Base-by-base conservation (phyloP, 1,140 invertebrate genomes). In the Theocolax elegans region DNA sequence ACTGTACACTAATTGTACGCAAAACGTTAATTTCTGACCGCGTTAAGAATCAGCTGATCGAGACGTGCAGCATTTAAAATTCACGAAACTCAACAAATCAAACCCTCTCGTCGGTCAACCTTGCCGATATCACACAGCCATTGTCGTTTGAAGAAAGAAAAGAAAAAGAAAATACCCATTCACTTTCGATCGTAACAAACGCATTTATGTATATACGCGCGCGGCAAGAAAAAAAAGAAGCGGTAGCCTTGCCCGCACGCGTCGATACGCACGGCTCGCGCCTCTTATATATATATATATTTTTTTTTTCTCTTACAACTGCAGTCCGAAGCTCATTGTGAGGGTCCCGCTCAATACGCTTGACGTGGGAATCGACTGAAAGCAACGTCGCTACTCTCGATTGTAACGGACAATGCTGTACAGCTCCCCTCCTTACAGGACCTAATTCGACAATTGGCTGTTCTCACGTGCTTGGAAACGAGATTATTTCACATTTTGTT, bases 381-480 rank as follows among this genome's bases (percentile, higher is more conserved):
- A 6, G 12, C 38, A 7, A 44, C 6, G 3, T 15, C 7, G 6
- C 6, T 44, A 44, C 42, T 44, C 42, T 44, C 42, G 42, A 44
- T 42, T 15, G 9, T 15, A 27, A 19, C 23, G 4, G 23, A 29
- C 60, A 62, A 23, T 25, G 27, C 15, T n/a, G n/a, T 35, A 19
- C 25, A 21, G 3, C 12, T n/a, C 2, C 23, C 19, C 48, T 49
- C 48, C 4, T 23, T 35, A 35, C 31, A n/a, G 17, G 42, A 8
- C 27, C 9, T 56, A 54, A 69, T 63, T 69, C 51, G 67, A 63
- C 67, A 49, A 63, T 69, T 56, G 67, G 23, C 27, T 23, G 38
- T 63, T 46, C 59, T 69, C 58, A 62, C 48, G 35, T 60, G 23
- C 7, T 7, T 13, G 7, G 10, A 3, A 17, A 17, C n/a, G 31